Evolutionary conservation across 2,797 vertebrate genomes (phyloP).

Genomic region (Xenopus petersii): DNA sequence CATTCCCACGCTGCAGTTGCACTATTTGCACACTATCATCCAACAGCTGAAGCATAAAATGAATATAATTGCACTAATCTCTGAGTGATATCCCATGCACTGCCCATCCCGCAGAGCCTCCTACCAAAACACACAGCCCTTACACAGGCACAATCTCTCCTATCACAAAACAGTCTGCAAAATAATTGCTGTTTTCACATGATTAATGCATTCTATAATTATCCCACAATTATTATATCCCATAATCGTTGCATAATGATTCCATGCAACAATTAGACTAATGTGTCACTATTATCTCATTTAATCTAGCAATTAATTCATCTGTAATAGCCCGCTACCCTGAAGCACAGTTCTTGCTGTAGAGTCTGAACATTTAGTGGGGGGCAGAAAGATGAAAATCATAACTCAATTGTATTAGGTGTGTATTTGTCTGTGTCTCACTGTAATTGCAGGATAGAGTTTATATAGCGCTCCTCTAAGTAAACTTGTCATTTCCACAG

Average conservation of each 20-base stretch:
- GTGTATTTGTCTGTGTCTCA: no score
- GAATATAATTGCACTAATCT: neutral
- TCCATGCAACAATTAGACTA: constrained; percentile 25
- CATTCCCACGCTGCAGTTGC: constrained; percentile 4
- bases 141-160: neutral
- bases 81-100: neutral
- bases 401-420: no score
- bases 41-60: constrained; percentile 1
- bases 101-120: neutral
- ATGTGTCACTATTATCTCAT: constrained; percentile 32
- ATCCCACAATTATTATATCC: constrained; percentile 33
- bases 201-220: constrained; percentile 44
- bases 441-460: no score
- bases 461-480: no score
- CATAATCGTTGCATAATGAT: constrained; percentile 33
- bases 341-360: constrained; percentile 2
- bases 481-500: no score
- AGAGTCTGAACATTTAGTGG: neutral
- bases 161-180: constrained; percentile 40
- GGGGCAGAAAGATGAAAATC: no score
- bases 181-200: constrained; percentile 39
- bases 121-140: neutral
- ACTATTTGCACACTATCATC: neutral
- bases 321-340: constrained; percentile 24
- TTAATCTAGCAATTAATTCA: constrained; percentile 21